A percentile compares a stretch with the other conserved stretches of the same genome.
phyloP scores from a whole-genome alignment of 2,888 invertebrate species.

The Lucinisca nassula region DNA sequence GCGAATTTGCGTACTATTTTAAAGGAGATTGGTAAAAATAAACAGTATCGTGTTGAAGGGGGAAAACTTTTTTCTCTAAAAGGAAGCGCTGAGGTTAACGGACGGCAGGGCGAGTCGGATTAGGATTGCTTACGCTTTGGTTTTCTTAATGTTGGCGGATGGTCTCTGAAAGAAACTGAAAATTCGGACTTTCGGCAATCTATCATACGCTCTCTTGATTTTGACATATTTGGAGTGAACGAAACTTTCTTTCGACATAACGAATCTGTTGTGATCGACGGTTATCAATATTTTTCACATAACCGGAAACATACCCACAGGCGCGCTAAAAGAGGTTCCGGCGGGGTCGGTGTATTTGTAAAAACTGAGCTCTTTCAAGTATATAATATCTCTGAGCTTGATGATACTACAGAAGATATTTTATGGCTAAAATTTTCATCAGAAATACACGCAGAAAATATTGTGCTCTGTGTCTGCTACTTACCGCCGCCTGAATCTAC shows the following conservation, averaged over 20 bases:
- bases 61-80: not conserved
- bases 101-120: not conserved
- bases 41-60: not conserved
- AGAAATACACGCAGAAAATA: too few species aligned
- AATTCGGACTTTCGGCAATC: not conserved
- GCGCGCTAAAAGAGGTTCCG: not conserved
- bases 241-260: not conserved
- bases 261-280: not conserved
- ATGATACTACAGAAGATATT: too few species aligned
- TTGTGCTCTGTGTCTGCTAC: too few species aligned
- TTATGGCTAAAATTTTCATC: too few species aligned
- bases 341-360: not conserved
- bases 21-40: slow-evolving; percentile 28
- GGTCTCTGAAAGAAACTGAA: not conserved
- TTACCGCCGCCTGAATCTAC: too few species aligned
- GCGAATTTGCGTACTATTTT: slow-evolving; percentile 17
- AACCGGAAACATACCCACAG: not conserved
- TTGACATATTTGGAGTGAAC: too few species aligned
- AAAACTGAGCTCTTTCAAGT: too few species aligned
- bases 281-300: too few species aligned
- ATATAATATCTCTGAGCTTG: too few species aligned
- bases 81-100: not conserved
- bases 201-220: too few species aligned
- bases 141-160: not conserved
- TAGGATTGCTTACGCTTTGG: not conserved